A percentile compares a stretch with the other conserved stretches of the same genome.
These are phyloP conservation scores for Notamacropus eugenii DNA, from an alignment of 2,797 vertebrate genomes.

Conservation along the genomic window DNA sequence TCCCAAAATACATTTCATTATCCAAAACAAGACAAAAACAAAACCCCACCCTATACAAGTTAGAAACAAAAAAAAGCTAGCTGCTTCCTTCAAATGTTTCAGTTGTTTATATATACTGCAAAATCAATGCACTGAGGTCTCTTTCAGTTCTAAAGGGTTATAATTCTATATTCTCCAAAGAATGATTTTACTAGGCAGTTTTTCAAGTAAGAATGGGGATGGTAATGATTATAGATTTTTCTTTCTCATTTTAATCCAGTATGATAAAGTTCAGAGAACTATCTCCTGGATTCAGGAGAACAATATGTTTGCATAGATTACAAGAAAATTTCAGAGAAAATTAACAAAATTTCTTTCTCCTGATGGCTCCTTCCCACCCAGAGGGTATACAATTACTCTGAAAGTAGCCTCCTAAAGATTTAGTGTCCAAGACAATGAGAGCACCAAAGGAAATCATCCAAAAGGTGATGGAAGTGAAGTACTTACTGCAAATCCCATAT, in stretches of 20 bases:
- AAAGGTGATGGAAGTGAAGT: background rate
- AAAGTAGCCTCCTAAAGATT: background rate
- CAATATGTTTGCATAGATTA: background rate
- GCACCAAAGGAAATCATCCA: background rate
- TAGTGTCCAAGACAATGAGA: background rate
- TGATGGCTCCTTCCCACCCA: background rate
- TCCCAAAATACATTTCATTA: background rate
- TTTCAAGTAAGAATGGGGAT: conserved; percentile 8
- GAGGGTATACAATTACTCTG: background rate
- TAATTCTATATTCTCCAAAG: background rate
- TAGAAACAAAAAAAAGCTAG: background rate
- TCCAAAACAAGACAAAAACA: background rate
- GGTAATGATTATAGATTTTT: background rate
- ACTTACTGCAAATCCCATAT: background rate
- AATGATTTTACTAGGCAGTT: background rate
- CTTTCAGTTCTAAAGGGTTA: background rate
- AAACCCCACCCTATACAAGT: background rate
- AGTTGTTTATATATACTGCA: background rate
- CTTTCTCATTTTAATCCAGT: background rate
- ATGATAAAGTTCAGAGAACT: background rate
- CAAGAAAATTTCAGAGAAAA: conserved; percentile 11
- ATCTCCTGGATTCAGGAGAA: conserved; percentile 1
- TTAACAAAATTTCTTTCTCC: background rate
- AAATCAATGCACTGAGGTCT: background rate
- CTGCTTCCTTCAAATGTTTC: background rate